A percentile compares a stretch with the other conserved stretches of the same genome.
These are phyloP conservation scores for Myiothlypis chrysogaster DNA, from an alignment of 2,797 vertebrate species.

Conservation along the genomic window DNA sequence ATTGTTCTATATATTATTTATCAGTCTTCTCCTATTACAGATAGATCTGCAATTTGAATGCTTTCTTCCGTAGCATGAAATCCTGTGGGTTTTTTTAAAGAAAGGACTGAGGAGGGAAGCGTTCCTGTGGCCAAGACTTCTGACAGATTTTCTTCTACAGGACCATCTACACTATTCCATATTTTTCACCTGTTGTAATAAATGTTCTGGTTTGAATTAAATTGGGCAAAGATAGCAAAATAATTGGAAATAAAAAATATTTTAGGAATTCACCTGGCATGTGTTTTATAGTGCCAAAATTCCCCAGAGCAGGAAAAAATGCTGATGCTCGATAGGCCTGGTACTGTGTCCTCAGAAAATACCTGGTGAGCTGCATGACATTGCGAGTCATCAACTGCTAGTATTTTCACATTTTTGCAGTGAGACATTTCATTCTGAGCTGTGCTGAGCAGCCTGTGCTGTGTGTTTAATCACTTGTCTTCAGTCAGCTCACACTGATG, in stretches of 20 bases:
- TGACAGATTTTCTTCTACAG: not conserved
- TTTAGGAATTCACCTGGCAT: not conserved
- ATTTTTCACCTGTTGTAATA: not conserved
- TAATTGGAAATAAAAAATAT: not conserved
- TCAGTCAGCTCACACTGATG: not conserved
- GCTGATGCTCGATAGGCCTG: accelerated
- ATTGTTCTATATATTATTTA: slow-evolving; percentile 58
- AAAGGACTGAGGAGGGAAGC: not conserved
- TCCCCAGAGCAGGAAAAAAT: not conserved
- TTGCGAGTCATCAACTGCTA: not conserved
- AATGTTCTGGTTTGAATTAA: not conserved
- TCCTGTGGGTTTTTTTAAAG: not conserved
- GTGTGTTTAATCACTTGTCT: not conserved
- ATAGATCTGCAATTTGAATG: slow-evolving; percentile 14
- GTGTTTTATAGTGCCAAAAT: not conserved
- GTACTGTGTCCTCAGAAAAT: not conserved
- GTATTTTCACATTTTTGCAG: not conserved
- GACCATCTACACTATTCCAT: not conserved
- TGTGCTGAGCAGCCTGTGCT: not conserved
- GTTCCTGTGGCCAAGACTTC: not conserved
- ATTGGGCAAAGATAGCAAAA: not conserved
- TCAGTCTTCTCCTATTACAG: slow-evolving; percentile 45
- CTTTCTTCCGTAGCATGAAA: not conserved
- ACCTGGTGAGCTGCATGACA: not conserved
- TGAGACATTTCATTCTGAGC: not conserved